Base-by-base conservation (phyloP, 1,140 invertebrate genomes). In the Harlomillsia oculata region DNA sequence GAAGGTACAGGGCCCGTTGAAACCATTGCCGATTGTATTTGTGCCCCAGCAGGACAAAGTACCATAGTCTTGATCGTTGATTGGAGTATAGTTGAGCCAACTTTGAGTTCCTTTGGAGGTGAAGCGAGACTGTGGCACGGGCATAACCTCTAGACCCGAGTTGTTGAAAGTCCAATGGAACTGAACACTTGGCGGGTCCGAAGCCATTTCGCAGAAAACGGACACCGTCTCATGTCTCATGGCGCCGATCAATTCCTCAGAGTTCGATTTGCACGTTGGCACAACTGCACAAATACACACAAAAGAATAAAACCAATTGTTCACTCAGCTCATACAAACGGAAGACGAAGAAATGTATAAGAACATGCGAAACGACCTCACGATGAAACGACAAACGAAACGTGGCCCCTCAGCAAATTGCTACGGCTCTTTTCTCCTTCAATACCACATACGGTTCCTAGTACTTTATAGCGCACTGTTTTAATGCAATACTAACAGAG, bases 171-270 rank as follows among this genome's bases (percentile, higher is more conserved):
- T 57, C 64, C 64, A 65, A 49, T 54, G 44, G 32, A 65, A 65
- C 23, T 60, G 57, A 29, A 65, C 64, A 13, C 54, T 60, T 16
- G 84, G 77, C 9, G 89, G 89, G 68, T 90, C 88, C 57, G 87
- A 82, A 63, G 89, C 86, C 53, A 92, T 87, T 63, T 85, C 81
- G 69, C 89, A 93, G 60, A 81, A 78, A 55, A 93, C 72, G 36
- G 80, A 77, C 13, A 89, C 82, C 13, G 84, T 87, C 71, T 91
- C 89, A 67, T 88, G 83, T 67, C 87, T 87, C 51, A 89, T 74
- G 5, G 87, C 87, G 2, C 88, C 87, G 53, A 84, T 81, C 5
- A 88, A 76, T 69, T 84, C 82, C 68, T 86, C 85, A 60, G 78
- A 78, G 46, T 71, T 73, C 64, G 80, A 81, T 54, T 80, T 79